Percentiles rank a stretch among this genome's conserved stretches.
Evolutionary conservation across 2,113 vertebrate genomes (phyloP).

Genomic region (Lynx canadensis): DNA sequence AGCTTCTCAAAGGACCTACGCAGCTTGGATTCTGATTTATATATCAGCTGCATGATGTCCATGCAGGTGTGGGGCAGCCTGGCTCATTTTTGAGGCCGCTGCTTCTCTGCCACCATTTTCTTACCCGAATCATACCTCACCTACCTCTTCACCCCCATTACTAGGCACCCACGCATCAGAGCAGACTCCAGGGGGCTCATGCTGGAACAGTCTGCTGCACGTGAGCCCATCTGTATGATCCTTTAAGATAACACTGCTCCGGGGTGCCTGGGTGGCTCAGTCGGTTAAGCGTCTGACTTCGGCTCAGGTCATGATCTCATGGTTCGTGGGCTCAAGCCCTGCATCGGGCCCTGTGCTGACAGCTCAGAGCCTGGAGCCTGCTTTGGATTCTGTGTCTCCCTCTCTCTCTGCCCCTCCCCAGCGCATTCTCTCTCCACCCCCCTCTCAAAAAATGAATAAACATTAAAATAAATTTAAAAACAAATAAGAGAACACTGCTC

Average conservation of each 20-base stretch:
- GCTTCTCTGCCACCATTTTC: neutral
- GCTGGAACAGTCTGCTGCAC: accelerated
- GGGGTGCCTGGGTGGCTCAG: too few species aligned
- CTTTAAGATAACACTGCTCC: neutral
- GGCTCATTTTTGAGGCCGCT: neutral
- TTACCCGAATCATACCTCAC: neutral
- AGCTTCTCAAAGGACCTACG: neutral
- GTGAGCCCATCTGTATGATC: neutral
- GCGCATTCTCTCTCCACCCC: too few species aligned
- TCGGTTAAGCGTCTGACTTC: too few species aligned
- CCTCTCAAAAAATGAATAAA: too few species aligned
- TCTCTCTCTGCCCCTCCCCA: too few species aligned
- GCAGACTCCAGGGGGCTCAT: accelerated
- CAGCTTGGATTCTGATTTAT: neutral
- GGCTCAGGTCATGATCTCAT: too few species aligned
- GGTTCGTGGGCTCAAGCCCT: too few species aligned
- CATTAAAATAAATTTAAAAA: too few species aligned
- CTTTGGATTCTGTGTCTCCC: too few species aligned
- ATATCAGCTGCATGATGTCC: neutral
- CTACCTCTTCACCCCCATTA: accelerated
- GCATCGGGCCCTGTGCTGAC: too few species aligned
- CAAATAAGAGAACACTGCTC: neutral
- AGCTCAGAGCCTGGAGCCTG: too few species aligned
- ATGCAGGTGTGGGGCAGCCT: neutral
- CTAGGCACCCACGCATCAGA: neutral